Conservation (phyloP, 2,888 invertebrate species). For the Slavum lentiscoides region DNA sequence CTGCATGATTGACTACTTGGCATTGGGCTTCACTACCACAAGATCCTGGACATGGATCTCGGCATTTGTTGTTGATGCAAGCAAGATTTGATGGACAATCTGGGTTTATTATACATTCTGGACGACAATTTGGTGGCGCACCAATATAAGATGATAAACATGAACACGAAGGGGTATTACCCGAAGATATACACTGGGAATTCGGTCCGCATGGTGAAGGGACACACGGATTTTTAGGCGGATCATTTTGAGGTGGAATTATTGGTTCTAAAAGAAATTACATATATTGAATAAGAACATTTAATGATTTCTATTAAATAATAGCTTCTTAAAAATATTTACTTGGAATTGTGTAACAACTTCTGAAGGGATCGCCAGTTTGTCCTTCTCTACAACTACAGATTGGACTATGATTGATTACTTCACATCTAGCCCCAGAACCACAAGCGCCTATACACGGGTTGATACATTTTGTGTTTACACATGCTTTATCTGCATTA, state of each 20-base stretch:
- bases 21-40: conserved; percentile 82
- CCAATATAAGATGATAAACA: conserved; percentile 79
- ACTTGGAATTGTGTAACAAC: conserved; percentile 59
- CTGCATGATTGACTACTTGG: conserved; percentile 76
- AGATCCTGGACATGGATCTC: conserved; percentile 80
- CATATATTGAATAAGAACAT: background rate
- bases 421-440: conserved; percentile 71
- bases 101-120: conserved; percentile 80
- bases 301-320: background rate
- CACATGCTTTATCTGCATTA: conserved; percentile 70
- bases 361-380: conserved; percentile 76
- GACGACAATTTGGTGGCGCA: conserved; percentile 78
- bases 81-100: conserved; percentile 78
- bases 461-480: conserved; percentile 72
- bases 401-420: conserved; percentile 75
- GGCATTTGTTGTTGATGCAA: conserved; percentile 79
- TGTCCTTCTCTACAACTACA: conserved; percentile 65
- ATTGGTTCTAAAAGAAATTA: conserved; percentile 65
- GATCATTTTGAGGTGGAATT: conserved; percentile 78
- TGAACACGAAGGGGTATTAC: conserved; percentile 71
- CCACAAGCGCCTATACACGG: conserved; percentile 81
- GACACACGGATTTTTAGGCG: conserved; percentile 68
- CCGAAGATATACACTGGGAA: conserved; percentile 70
- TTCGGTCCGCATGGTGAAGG: conserved; percentile 84
- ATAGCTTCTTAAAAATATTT: conserved; percentile 49